These are phyloP conservation scores for Dasysyrphus albostriatus DNA, from an alignment of 2,888 invertebrate species.

Conservation along the genomic window DNA sequence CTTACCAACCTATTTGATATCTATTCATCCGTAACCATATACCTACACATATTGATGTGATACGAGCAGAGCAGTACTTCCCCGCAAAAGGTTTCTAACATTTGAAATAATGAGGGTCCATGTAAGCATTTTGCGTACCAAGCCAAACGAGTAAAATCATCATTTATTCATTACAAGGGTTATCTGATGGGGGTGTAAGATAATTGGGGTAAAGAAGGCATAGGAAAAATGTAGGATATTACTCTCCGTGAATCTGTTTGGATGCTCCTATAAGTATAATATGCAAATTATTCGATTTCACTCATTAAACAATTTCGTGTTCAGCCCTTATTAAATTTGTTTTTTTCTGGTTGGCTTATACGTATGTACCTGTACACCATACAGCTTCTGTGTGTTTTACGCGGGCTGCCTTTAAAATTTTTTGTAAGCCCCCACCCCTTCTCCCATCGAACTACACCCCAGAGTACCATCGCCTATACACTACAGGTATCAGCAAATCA, in stretches of 20 bases:
- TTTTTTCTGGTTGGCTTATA: background rate
- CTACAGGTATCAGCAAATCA: constrained; percentile 59
- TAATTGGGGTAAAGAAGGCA: constrained; percentile 5
- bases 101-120: constrained; percentile 70
- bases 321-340: constrained; percentile 44
- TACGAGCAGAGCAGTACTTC: too few relatives aligned
- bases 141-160: constrained; percentile 55
- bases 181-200: constrained; percentile 7
- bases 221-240: background rate
- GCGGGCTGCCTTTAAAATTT: constrained; percentile 5
- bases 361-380: background rate
- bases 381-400: background rate
- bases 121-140: constrained; percentile 67
- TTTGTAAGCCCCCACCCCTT: background rate
- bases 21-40: background rate
- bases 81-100: constrained; percentile 41
- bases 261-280: constrained; percentile 9
- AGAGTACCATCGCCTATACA: background rate
- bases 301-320: constrained; percentile 68
- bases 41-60: background rate
- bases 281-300: constrained; percentile 63
- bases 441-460: background rate
- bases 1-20: background rate
- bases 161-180: constrained; percentile 72
- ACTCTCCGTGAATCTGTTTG: background rate